Evolutionary conservation across 2,113 vertebrate species (phyloP).

Genomic region (Hippolais icterina): DNA sequence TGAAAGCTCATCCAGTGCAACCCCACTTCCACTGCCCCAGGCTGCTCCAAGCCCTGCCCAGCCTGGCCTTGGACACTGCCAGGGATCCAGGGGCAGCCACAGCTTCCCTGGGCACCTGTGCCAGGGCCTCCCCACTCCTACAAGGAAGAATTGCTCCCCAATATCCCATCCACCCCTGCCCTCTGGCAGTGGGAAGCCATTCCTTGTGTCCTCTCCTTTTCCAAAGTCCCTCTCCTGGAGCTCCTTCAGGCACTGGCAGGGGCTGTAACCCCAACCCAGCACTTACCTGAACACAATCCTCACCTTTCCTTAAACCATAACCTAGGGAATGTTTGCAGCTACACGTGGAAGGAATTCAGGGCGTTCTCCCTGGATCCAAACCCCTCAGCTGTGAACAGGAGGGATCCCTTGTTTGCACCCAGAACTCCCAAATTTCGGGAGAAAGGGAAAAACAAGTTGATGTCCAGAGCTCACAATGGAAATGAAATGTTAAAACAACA

Average conservation of each 20-base stretch:
- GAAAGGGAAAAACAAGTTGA: not conserved
- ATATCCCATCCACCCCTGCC: rapidly evolving
- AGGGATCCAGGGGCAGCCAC: not conserved
- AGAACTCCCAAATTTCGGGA: not conserved
- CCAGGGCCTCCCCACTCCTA: not conserved
- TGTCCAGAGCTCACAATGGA: not conserved
- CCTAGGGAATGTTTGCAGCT: not conserved
- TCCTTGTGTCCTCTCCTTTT: not conserved
- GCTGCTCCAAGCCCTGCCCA: not conserved
- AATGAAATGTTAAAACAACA: conserved; percentile 47
- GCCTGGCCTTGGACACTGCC: rapidly evolving
- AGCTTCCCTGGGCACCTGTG: not conserved
- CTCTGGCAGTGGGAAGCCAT: not conserved
- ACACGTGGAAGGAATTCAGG: not conserved
- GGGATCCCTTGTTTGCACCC: not conserved
- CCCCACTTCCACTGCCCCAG: not conserved
- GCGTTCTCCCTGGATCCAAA: not conserved
- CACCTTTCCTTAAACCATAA: not conserved
- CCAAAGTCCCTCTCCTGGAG: not conserved
- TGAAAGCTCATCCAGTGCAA: not conserved
- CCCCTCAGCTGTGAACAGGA: not conserved
- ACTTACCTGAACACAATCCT: not conserved
- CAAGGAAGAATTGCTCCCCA: not conserved
- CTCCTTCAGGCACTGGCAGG: not conserved
- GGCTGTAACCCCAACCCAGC: not conserved